These are phyloP conservation scores for Drosophila cracens DNA, from an alignment of 2,888 invertebrate genomes.

Conservation along the genomic window DNA sequence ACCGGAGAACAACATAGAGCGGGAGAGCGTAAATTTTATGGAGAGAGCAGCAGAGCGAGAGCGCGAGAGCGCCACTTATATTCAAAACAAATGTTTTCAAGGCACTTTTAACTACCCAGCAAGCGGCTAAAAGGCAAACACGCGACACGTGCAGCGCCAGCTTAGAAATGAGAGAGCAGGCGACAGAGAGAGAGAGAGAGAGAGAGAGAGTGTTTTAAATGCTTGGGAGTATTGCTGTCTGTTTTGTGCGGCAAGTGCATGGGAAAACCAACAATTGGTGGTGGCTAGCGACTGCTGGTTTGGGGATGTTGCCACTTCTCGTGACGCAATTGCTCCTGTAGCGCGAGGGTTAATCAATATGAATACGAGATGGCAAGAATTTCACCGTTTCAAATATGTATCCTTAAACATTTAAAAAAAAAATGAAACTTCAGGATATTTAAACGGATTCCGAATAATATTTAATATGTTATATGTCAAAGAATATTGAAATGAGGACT, in stretches of 20 bases:
- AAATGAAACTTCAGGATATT: neutral
- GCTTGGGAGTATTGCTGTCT: constrained; percentile 29
- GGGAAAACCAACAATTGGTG: constrained; percentile 27
- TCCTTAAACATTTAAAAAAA: neutral
- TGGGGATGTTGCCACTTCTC: constrained; percentile 9
- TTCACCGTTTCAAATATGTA: neutral
- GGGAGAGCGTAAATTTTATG: constrained; percentile 10
- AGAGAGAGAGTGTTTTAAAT: neutral
- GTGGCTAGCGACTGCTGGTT: constrained; percentile 26
- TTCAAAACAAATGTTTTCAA: constrained; percentile 53
- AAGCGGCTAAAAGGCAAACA: constrained; percentile 73
- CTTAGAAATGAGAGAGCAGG: constrained; percentile 9
- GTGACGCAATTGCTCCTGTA: constrained; percentile 69
- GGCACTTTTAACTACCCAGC: constrained; percentile 28
- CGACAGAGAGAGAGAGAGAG: neutral
- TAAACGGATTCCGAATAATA: neutral
- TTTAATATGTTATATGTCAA: neutral
- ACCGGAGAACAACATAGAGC: constrained; percentile 26
- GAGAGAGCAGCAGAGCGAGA: constrained; percentile 19
- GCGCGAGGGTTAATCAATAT: constrained; percentile 39
- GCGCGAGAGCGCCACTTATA: neutral
- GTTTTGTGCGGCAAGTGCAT: constrained; percentile 39
- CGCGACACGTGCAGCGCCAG: constrained; percentile 59
- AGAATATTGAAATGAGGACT: neutral
- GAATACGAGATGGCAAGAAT: neutral